Percentiles rank a stretch among this genome's conserved stretches.
phyloP scores from a whole-genome alignment of 2,797 vertebrate genomes.

The Parotocinclus haroldoi region DNA sequence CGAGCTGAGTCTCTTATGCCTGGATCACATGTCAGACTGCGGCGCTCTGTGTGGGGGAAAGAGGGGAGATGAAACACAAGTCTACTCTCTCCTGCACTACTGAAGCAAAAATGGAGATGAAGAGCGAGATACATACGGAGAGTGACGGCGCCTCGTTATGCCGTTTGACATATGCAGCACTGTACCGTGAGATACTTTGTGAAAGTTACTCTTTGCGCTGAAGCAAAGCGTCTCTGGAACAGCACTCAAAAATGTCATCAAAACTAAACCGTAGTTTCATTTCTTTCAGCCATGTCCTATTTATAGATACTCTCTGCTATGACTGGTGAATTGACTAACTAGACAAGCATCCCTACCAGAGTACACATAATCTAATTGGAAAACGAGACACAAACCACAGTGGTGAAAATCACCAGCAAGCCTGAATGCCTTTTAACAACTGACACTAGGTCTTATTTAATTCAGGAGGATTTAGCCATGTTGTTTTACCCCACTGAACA shows the following conservation, averaged over 20 bases:
- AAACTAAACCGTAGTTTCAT: constrained; percentile 1
- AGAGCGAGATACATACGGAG: constrained; percentile 20
- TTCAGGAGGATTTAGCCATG: constrained; percentile 39
- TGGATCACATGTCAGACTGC: constrained; percentile 42
- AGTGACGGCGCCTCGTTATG: constrained; percentile 34
- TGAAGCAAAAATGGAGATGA: constrained; percentile 24
- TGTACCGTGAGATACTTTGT: constrained; percentile 30
- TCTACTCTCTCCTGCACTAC: constrained; percentile 24
- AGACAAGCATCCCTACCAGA: constrained; percentile 35
- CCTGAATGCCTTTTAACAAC: constrained; percentile 42
- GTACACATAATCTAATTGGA: constrained; percentile 29
- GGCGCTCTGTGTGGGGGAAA: constrained; percentile 18
- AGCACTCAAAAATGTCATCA: constrained; percentile 40
- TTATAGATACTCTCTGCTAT: constrained; percentile 32
- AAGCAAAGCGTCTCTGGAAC: constrained; percentile 26
- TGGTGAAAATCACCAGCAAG: constrained; percentile 35
- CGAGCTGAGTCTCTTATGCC: constrained; percentile 39
- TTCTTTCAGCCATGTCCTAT: constrained; percentile 34
- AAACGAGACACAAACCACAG: constrained; percentile 35
- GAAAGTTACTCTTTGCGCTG: constrained; percentile 37
- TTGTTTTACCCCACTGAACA: constrained; percentile 37
- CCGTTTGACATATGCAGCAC: constrained; percentile 14
- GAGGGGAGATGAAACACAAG: constrained; percentile 37
- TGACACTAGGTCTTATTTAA: constrained; percentile 47
- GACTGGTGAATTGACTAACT: constrained; percentile 25